phyloP scores from a whole-genome alignment of 2,113 vertebrate genomes.

The Petroica traversi region DNA sequence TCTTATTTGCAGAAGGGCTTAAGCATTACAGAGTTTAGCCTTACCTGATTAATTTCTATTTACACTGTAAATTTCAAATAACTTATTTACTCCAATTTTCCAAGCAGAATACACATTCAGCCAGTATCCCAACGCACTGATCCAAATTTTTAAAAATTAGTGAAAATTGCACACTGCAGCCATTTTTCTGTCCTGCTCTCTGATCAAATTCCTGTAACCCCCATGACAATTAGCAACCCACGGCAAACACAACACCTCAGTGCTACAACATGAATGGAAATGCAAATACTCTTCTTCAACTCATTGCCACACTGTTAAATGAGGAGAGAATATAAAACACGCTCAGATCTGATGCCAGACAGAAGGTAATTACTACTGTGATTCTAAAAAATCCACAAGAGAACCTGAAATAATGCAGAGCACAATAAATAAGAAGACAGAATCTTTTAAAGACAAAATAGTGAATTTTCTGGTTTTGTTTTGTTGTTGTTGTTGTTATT shows the following conservation, averaged over 20 bases:
- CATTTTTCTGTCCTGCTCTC: background rate
- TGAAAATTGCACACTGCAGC: background rate
- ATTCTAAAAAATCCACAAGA: background rate
- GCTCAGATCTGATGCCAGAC: background rate
- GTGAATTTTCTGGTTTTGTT: background rate
- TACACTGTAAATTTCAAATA: background rate
- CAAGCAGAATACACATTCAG: background rate
- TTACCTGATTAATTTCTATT: background rate
- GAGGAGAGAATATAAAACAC: background rate
- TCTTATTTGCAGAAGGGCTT: background rate
- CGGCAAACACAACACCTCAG: background rate
- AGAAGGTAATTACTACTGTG: background rate
- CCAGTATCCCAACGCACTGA: background rate
- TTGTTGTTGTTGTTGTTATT: too few relatives aligned
- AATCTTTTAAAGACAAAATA: background rate
- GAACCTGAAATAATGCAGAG: background rate
- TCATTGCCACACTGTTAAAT: background rate
- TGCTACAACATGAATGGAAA: background rate
- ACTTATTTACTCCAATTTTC: background rate
- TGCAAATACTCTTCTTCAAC: background rate
- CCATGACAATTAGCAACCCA: background rate
- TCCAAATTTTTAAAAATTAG: accelerated
- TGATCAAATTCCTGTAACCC: background rate
- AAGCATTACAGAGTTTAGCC: background rate
- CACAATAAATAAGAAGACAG: background rate